phyloP scores from a whole-genome alignment of 2,888 invertebrate species.

The Thera britannica region DNA sequence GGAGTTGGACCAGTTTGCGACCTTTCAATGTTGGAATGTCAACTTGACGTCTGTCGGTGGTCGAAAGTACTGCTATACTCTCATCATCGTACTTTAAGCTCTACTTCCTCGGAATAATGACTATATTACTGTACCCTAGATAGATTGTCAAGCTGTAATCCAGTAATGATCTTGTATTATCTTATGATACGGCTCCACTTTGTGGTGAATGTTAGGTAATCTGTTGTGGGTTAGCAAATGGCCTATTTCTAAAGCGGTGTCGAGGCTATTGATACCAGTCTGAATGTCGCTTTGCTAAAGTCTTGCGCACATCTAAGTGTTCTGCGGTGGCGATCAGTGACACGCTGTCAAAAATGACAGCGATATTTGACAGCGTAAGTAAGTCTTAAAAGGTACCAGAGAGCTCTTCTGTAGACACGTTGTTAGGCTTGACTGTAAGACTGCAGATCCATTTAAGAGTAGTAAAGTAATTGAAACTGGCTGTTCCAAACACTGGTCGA shows the following conservation, averaged over 20 bases:
- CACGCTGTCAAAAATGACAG: no score
- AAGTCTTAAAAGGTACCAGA: no score
- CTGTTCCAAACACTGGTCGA: no score
- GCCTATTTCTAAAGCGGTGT: neutral
- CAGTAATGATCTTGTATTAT: constrained; percentile 64
- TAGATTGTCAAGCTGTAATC: constrained; percentile 52
- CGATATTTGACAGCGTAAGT: no score
- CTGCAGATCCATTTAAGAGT: no score
- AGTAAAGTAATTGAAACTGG: no score
- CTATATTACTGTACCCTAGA: constrained; percentile 37
- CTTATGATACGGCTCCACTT: constrained; percentile 58
- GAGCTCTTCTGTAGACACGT: no score
- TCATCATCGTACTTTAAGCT: constrained; percentile 38
- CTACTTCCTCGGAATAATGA: constrained; percentile 43
- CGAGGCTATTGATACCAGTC: neutral
- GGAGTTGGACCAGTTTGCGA: constrained; percentile 58
- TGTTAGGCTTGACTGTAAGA: no score
- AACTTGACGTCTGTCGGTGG: constrained; percentile 52
- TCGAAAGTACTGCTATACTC: constrained; percentile 63
- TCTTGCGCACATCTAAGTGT: no score
- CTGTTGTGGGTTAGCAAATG: constrained; percentile 3
- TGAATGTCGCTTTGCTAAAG: neutral
- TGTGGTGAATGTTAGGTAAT: constrained; percentile 15
- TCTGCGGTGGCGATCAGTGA: no score
- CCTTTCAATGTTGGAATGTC: constrained; percentile 67